phyloP scores from a whole-genome alignment of 2,797 vertebrate species.

The Acestrorhynchus altus region DNA sequence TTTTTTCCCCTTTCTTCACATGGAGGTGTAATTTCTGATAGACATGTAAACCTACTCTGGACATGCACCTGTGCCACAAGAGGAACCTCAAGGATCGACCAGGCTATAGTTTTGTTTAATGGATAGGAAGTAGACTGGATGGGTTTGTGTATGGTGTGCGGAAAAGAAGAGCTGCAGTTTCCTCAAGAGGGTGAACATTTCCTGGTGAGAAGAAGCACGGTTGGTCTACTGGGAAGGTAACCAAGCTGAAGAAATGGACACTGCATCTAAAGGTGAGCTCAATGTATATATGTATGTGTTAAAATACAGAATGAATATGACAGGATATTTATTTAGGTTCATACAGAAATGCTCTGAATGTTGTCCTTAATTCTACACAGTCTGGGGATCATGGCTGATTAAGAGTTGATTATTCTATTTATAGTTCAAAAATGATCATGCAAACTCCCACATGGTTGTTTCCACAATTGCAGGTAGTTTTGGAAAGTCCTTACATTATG shows the following conservation, averaged over 20 bases:
- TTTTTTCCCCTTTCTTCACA: too few species aligned
- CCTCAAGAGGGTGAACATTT: neutral
- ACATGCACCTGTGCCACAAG: neutral
- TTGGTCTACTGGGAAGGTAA: neutral
- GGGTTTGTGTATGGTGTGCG: neutral
- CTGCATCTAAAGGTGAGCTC: conserved; percentile 45
- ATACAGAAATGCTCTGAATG: too few species aligned
- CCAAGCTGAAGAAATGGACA: conserved; percentile 46
- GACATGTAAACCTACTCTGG: neutral
- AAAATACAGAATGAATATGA: neutral
- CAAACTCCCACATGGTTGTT: too few species aligned
- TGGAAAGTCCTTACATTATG: too few species aligned
- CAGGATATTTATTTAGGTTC: too few species aligned
- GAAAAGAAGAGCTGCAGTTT: neutral
- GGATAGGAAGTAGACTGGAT: neutral
- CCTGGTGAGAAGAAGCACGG: neutral
- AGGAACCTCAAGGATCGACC: neutral
- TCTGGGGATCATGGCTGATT: too few species aligned
- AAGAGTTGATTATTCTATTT: too few species aligned
- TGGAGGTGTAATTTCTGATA: neutral
- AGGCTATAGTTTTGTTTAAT: neutral
- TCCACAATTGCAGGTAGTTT: too few species aligned
- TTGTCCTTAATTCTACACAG: too few species aligned
- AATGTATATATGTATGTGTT: neutral
- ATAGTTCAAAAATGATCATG: too few species aligned